Conservation (phyloP, 2,113 vertebrate genomes). For the Etheostoma spectabile region DNA sequence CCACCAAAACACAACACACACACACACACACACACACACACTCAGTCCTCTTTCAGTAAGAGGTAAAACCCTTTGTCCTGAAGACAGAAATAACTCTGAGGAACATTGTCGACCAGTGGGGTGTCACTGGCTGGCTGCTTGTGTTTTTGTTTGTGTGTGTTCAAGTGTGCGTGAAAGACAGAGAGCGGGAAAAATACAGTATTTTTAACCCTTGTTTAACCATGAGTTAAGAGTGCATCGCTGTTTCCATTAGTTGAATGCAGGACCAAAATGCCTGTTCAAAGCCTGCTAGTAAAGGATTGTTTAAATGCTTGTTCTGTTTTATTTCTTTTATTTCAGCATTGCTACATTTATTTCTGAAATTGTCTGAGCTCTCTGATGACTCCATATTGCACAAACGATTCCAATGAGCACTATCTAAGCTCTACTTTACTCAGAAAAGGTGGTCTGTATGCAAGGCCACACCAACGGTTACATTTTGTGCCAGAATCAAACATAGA, state of each 20-base stretch:
- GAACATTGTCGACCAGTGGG: conserved; percentile 49
- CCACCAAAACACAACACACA: conserved; percentile 55
- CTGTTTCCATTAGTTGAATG: neutral
- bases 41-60: conserved; percentile 60
- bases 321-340: neutral
- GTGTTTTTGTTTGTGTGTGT: conserved; percentile 50
- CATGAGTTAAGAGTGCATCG: neutral
- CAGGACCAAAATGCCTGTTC: neutral
- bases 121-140: conserved; percentile 58
- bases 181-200: neutral
- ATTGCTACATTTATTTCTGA: too few species aligned
- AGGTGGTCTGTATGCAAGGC: neutral
- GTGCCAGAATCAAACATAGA: neutral
- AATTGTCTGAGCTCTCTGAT: neutral
- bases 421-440: neutral
- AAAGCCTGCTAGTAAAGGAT: neutral
- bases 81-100: conserved; percentile 71
- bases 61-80: conserved; percentile 70
- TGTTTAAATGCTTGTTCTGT: neutral
- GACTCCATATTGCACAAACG: neutral
- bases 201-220: conserved; percentile 29
- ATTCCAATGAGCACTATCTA: neutral
- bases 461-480: neutral
- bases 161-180: conserved; percentile 34
- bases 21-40: conserved; percentile 38